A percentile compares a stretch with the other conserved stretches of the same genome.
Evolutionary conservation across 2,888 invertebrate species (phyloP).

Genomic region (Brassicogethes aeneus): DNA sequence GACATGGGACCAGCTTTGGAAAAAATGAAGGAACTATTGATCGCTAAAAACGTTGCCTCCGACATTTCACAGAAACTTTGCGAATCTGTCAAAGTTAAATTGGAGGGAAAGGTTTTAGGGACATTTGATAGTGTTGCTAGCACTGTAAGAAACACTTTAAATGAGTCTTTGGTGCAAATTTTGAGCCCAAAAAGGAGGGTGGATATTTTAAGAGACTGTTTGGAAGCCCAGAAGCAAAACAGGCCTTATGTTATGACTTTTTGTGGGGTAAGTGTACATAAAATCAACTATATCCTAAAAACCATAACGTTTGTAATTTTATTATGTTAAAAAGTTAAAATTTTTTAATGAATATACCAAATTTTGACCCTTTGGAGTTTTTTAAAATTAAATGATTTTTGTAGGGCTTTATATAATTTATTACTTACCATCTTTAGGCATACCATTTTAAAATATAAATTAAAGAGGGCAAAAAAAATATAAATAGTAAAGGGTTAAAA

Average conservation of each 20-base stretch:
- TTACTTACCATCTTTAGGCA: too few species aligned
- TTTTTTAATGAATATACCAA: too few species aligned
- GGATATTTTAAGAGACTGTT: conserved; percentile 91
- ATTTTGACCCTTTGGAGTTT: too few species aligned
- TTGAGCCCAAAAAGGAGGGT: conserved; percentile 90
- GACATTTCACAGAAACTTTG: conserved; percentile 93
- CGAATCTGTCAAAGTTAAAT: conserved; percentile 80
- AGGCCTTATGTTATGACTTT: conserved; percentile 94
- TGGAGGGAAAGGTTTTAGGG: conserved; percentile 88
- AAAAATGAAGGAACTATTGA: conserved; percentile 91
- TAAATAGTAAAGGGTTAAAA: too few species aligned
- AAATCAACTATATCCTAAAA: too few species aligned
- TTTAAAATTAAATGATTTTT: too few species aligned
- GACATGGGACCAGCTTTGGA: conserved; percentile 83
- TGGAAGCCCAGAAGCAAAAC: conserved; percentile 71
- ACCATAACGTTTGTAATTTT: too few species aligned
- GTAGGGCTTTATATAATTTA: too few species aligned
- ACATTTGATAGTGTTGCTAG: conserved; percentile 91
- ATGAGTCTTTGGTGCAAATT: conserved; percentile 87
- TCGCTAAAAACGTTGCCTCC: conserved; percentile 93
- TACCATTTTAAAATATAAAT: too few species aligned
- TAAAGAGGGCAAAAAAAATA: too few species aligned
- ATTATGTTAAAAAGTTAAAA: too few species aligned
- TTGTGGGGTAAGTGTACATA: conserved; percentile 83
- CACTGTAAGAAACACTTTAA: conserved; percentile 79